Percentiles rank a stretch among this genome's conserved stretches.
phyloP scores from a whole-genome alignment of 2,888 invertebrate species.

The Metalampra italica region DNA sequence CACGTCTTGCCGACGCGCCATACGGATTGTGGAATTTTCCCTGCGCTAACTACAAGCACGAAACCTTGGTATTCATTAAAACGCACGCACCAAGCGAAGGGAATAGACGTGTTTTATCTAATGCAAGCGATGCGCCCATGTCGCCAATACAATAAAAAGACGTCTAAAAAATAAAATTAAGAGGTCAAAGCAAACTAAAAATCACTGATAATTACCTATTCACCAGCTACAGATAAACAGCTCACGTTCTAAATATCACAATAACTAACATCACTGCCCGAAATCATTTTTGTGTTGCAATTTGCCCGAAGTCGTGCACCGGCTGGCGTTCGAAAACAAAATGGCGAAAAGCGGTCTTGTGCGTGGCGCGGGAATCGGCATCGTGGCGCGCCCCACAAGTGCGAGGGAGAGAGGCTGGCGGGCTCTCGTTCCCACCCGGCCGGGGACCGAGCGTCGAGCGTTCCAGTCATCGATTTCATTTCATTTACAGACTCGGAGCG shows the following conservation, averaged over 20 bases:
- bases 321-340: slow-evolving; percentile 36
- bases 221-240: background rate
- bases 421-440: slow-evolving; percentile 9
- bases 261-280: background rate
- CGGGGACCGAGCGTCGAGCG: no score
- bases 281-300: slow-evolving; percentile 17
- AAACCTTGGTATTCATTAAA: background rate
- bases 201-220: slow-evolving; percentile 4
- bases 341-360: slow-evolving; percentile 30
- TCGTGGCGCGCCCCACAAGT: slow-evolving; percentile 2
- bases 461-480: background rate
- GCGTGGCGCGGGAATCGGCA: slow-evolving; percentile 20
- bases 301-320: slow-evolving; percentile 22
- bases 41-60: no score
- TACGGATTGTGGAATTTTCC: no score
- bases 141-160: no score
- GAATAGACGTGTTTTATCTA: background rate
- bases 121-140: background rate
- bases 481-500: background rate
- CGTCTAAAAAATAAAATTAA: background rate
- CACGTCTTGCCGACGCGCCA: background rate
- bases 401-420: slow-evolving; percentile 3
- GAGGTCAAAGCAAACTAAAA: background rate
- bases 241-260: background rate
- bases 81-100: background rate